phyloP scores from a whole-genome alignment of 2,888 invertebrate genomes.

The Synanthedon andrenaeformis region DNA sequence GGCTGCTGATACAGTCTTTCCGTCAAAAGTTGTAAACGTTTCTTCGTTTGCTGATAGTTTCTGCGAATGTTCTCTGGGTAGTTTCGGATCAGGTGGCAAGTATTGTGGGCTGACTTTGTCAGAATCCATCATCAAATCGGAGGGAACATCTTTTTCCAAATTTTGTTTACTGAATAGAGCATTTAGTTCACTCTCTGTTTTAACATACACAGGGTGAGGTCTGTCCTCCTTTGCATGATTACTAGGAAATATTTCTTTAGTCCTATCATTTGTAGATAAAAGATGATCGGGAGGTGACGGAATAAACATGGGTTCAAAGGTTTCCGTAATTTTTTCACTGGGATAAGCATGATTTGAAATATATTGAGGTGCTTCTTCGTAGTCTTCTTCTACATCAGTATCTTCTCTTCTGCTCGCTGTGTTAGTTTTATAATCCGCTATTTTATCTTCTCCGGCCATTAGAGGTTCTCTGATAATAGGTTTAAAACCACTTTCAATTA shows the following conservation, averaged over 20 bases:
- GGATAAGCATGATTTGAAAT: conserved; percentile 40
- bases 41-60: conserved; percentile 37
- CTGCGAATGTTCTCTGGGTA: conserved; percentile 57
- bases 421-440: conserved; percentile 46
- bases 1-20: conserved; percentile 77
- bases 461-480: conserved; percentile 76
- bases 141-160: conserved; percentile 52
- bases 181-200: conserved; percentile 41
- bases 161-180: conserved; percentile 48
- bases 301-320: conserved; percentile 84
- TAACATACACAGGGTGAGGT: conserved; percentile 60
- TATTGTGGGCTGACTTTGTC: conserved; percentile 80
- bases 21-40: conserved; percentile 80
- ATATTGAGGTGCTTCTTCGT: conserved; percentile 51
- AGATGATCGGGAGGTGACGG: conserved; percentile 80
- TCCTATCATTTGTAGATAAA: conserved; percentile 39
- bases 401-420: conserved; percentile 63
- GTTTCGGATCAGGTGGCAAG: conserved; percentile 75
- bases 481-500: conserved; percentile 86
- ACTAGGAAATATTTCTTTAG: conserved; percentile 51
- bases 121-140: conserved; percentile 77
- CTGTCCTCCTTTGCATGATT: conserved; percentile 61
- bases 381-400: conserved; percentile 53
- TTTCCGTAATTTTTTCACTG: conserved; percentile 69
- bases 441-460: conserved; percentile 66